phyloP scores from a whole-genome alignment of 2,113 vertebrate species.

The Calypte anna region DNA sequence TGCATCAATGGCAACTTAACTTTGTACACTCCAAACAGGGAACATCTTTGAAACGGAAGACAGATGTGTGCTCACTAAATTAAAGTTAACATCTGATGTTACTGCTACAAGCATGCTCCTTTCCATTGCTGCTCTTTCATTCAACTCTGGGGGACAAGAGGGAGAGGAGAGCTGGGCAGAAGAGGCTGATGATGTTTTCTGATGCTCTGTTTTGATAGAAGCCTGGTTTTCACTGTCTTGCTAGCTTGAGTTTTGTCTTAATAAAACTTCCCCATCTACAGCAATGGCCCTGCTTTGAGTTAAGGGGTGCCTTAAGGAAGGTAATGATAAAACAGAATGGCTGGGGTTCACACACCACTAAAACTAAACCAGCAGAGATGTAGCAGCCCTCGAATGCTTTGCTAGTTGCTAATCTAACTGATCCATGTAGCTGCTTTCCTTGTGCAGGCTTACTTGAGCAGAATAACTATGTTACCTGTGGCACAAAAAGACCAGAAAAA shows the following conservation, averaged over 20 bases:
- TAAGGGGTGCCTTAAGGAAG: neutral
- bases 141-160: neutral
- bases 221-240: neutral
- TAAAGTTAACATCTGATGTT: neutral
- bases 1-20: neutral
- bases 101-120: neutral
- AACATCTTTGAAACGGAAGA: neutral
- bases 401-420: neutral
- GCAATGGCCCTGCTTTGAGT: neutral
- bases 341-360: neutral
- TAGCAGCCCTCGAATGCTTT: neutral
- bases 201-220: neutral
- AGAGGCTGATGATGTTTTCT: neutral
- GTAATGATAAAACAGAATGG: neutral
- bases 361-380: neutral
- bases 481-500: neutral
- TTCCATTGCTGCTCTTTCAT: neutral
- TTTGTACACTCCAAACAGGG: neutral
- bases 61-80: neutral
- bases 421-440: neutral
- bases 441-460: neutral
- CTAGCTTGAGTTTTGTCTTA: neutral
- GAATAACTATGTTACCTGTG: neutral
- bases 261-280: neutral
- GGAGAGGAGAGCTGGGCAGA: neutral